Evolutionary conservation across 1,140 invertebrate genomes (phyloP).

Genomic region (Chrysoperla carnea): DNA sequence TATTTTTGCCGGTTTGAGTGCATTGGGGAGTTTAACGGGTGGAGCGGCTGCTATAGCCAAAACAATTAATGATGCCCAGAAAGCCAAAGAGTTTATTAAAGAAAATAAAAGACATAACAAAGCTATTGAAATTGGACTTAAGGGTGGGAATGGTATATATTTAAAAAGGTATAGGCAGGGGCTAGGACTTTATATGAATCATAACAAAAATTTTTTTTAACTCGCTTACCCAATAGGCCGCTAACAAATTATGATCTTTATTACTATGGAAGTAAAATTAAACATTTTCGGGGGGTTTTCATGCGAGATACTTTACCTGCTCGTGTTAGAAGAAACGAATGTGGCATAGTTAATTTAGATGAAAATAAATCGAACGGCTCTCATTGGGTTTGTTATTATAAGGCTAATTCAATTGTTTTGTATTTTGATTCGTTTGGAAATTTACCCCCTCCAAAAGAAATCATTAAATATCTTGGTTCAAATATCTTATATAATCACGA

Average conservation of each 20-base stretch:
- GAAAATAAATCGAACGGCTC: conserved; percentile 11
- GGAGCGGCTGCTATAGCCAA: conserved; percentile 8
- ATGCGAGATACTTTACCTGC: conserved; percentile 9
- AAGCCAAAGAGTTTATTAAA: conserved; percentile 2
- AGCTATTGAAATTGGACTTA: conserved; percentile 5
- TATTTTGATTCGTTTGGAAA: conserved; percentile 18
- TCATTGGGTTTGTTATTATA: conserved; percentile 20
- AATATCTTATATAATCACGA: conserved; percentile 8
- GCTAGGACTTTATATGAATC: conserved; percentile 1
- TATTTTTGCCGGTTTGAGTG: conserved; percentile 9
- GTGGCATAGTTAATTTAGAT: conserved; percentile 18
- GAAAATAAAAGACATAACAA: conserved; percentile 7
- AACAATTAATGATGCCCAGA: conserved; percentile 6
- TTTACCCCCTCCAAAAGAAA: conserved; percentile 15
- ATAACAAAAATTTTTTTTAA: background rate
- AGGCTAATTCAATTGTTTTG: conserved; percentile 8
- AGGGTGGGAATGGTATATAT: conserved; percentile 10
- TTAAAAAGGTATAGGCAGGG: conserved; percentile 9
- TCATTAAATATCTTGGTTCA: conserved; percentile 10
- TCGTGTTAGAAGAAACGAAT: conserved; percentile 11
- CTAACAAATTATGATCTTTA: too few relatives aligned
- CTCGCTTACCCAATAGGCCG: too few relatives aligned
- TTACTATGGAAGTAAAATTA: too few relatives aligned
- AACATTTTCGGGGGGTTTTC: conserved; percentile 16
- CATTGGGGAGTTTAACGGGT: conserved; percentile 4